Conservation (phyloP, 1,140 invertebrate genomes). For the Parapsyche elsis region DNA sequence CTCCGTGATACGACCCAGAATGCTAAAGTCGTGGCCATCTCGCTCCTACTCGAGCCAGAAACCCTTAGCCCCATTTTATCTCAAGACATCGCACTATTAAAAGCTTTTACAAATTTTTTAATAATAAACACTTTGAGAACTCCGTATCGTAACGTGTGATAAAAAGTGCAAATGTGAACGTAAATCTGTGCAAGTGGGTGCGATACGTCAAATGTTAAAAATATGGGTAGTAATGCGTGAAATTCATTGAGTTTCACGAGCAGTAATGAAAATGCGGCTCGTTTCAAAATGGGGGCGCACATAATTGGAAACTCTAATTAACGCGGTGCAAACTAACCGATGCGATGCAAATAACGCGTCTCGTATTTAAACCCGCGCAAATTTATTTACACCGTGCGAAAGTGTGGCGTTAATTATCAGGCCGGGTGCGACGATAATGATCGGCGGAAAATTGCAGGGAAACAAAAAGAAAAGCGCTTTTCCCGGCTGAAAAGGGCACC, state of each 20-base stretch:
- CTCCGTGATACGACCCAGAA: slow-evolving; percentile 31
- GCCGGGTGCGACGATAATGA: neutral
- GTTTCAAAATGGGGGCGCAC: neutral
- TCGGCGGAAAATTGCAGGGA: neutral
- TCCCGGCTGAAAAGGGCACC: neutral
- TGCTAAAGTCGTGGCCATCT: slow-evolving; percentile 21
- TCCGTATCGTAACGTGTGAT: too few relatives aligned
- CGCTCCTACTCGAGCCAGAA: neutral
- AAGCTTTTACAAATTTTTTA: neutral
- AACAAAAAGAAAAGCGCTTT: neutral
- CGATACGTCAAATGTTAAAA: neutral
- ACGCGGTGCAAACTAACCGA: slow-evolving; percentile 3
- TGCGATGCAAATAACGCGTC: neutral
- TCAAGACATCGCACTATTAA: neutral
- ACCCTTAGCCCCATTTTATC: neutral
- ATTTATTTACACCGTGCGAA: neutral
- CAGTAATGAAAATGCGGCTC: neutral
- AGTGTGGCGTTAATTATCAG: neutral
- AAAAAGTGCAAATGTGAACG: too few relatives aligned
- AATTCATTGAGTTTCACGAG: neutral
- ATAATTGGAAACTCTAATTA: slow-evolving; percentile 12
- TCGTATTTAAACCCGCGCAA: neutral
- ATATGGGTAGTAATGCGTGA: neutral
- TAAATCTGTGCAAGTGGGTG: neutral
- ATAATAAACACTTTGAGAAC: neutral